phyloP scores from a whole-genome alignment of 2,888 invertebrate genomes.

The Geotrupes spiniger region DNA sequence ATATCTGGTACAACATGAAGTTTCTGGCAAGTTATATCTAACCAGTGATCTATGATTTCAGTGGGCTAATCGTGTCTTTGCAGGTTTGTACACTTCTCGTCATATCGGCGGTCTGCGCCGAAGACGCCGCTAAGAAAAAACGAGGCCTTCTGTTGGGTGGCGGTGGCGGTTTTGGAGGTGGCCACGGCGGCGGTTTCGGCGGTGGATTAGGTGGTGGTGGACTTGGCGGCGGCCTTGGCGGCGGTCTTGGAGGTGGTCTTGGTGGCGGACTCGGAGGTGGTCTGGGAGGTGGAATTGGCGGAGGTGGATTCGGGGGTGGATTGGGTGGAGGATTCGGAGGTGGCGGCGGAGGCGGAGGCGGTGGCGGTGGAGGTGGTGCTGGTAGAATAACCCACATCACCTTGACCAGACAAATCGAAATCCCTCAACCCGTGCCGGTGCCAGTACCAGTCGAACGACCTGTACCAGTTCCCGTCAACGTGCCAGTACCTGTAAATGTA shows the following conservation, averaged over 20 bases:
- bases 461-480: constrained; percentile 55
- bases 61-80: not conserved
- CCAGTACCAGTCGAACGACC: constrained; percentile 64
- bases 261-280: constrained; percentile 18
- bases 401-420: constrained; percentile 59
- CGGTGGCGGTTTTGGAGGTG: constrained; percentile 18
- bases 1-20: constrained; percentile 19
- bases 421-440: constrained; percentile 49
- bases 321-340: constrained; percentile 12
- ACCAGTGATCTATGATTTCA: not conserved
- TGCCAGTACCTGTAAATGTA: constrained; percentile 30
- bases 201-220: constrained; percentile 14
- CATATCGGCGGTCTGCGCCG: constrained; percentile 18
- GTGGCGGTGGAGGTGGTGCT: constrained; percentile 15
- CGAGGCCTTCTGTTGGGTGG: constrained; percentile 17
- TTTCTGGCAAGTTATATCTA: constrained; percentile 16
- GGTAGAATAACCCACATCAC: constrained; percentile 56
- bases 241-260: constrained; percentile 11
- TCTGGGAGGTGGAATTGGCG: constrained; percentile 8
- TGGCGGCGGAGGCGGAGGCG: constrained; percentile 9
- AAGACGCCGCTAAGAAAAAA: constrained; percentile 19
- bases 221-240: constrained; percentile 19
- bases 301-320: constrained; percentile 13
- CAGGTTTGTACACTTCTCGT: constrained; percentile 20
- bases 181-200: constrained; percentile 9